phyloP scores from a whole-genome alignment of 2,888 invertebrate species.

The Meteorus colon region DNA sequence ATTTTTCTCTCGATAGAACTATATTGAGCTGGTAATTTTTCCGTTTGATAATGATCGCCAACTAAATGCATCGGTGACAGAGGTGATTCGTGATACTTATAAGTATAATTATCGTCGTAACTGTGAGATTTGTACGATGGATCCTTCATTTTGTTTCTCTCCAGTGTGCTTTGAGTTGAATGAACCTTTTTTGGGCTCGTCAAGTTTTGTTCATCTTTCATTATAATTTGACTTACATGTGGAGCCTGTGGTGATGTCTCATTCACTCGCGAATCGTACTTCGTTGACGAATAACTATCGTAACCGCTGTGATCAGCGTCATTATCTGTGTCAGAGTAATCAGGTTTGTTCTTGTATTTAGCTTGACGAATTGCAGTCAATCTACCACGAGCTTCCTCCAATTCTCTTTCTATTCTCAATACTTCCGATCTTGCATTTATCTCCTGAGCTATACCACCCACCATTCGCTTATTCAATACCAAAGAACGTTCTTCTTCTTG shows the following conservation, averaged over 20 bases:
- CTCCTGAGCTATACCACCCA: conserved; percentile 97
- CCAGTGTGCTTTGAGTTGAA: conserved; percentile 67
- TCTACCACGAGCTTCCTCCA: conserved; percentile 93
- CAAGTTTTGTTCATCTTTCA: conserved; percentile 60
- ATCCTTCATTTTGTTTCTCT: conserved; percentile 64
- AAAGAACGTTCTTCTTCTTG: conserved; percentile 94
- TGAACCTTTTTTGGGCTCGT: conserved; percentile 69
- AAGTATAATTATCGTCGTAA: conserved; percentile 14
- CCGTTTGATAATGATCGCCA: conserved; percentile 54
- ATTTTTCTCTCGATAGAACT: conserved; percentile 66
- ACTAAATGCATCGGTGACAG: conserved; percentile 46
- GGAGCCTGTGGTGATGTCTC: conserved; percentile 46
- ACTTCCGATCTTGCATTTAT: conserved; percentile 94
- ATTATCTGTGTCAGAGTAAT: conserved; percentile 78
- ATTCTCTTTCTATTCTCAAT: conserved; percentile 92
- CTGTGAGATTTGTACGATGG: conserved; percentile 53
- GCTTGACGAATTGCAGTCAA: conserved; percentile 94
- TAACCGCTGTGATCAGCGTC: conserved; percentile 75
- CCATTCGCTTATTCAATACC: conserved; percentile 93
- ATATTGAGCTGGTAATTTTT: conserved; percentile 61
- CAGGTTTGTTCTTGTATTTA: conserved; percentile 86
- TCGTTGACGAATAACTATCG: conserved; percentile 64
- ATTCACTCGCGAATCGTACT: conserved; percentile 48
- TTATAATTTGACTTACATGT: conserved; percentile 58
- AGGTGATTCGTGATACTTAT: conserved; percentile 11